These are phyloP conservation scores for Machimus atricapillus DNA, from an alignment of 2,888 invertebrate species.

Conservation along the genomic window DNA sequence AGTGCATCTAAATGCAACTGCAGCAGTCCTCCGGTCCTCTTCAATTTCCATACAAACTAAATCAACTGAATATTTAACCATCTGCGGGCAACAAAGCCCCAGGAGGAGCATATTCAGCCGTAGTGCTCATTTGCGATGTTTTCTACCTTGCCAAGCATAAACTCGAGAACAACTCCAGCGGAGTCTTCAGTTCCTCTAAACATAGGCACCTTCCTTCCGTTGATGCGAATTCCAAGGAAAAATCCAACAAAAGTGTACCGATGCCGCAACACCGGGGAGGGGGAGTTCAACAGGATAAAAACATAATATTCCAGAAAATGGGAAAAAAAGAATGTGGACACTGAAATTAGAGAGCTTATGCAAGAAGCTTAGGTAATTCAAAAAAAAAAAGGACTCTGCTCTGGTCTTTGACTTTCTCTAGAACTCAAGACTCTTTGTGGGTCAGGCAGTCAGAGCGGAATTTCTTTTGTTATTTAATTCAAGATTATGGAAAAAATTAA, in stretches of 20 bases:
- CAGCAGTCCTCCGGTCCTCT: not conserved
- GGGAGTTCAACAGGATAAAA: not conserved
- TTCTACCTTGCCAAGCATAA: not conserved
- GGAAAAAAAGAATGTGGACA: not conserved
- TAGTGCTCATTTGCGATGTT: not conserved
- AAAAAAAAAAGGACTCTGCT: not conserved
- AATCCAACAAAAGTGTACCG: not conserved
- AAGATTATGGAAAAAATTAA: not conserved
- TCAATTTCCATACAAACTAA: not conserved
- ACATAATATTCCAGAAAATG: not conserved
- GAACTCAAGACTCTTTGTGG: not conserved
- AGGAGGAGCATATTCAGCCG: not conserved
- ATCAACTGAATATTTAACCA: not conserved
- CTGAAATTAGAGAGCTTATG: not conserved
- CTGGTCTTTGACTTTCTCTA: not conserved
- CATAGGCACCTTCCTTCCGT: not conserved
- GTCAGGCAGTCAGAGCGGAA: not conserved
- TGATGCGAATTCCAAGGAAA: not conserved
- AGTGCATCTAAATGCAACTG: not conserved
- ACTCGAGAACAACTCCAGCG: not conserved
- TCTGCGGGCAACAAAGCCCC: not conserved
- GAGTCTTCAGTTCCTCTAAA: not conserved
- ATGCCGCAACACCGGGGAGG: not conserved
- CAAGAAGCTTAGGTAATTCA: not conserved
- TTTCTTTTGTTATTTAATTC: not conserved